Percentiles rank a stretch among this genome's conserved stretches.
These are phyloP conservation scores for Cyprinodon variegatus DNA, from an alignment of 2,113 vertebrate species.

Conservation along the genomic window DNA sequence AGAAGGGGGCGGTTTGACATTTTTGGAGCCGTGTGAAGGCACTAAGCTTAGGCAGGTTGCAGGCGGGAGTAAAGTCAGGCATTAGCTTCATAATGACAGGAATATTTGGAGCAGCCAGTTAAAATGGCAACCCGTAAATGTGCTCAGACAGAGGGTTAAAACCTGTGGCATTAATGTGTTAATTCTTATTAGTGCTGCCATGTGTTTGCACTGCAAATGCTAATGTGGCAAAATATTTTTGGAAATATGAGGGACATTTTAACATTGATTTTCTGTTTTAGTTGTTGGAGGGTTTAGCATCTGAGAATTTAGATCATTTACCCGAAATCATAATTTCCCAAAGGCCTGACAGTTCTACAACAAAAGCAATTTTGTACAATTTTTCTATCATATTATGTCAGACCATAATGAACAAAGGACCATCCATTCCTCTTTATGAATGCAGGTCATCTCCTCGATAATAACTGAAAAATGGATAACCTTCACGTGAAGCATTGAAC, in stretches of 20 bases:
- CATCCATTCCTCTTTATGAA: too few species aligned
- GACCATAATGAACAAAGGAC: too few species aligned
- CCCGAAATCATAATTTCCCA: too few species aligned
- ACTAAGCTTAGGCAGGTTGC: conserved; percentile 45
- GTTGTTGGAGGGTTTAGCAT: not conserved
- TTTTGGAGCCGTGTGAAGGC: conserved; percentile 32
- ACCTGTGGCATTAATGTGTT: conserved; percentile 43
- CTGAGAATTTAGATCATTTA: too few species aligned
- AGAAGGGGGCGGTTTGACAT: conserved; percentile 22
- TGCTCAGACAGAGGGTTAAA: conserved; percentile 63
- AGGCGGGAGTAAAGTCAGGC: conserved; percentile 41
- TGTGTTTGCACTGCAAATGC: conserved; percentile 44
- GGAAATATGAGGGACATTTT: conserved; percentile 13
- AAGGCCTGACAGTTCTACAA: too few species aligned
- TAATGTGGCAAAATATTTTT: conserved; percentile 16
- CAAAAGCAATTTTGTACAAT: too few species aligned
- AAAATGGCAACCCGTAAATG: conserved; percentile 65
- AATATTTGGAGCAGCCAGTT: conserved; percentile 45
- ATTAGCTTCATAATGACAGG: conserved; percentile 57
- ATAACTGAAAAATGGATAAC: too few species aligned
- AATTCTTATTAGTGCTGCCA: conserved; percentile 64
- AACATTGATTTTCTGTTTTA: not conserved
- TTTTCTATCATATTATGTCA: too few species aligned
- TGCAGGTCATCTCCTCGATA: too few species aligned
- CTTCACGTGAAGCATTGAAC: too few species aligned